These are phyloP conservation scores for Sebastes schlegelii DNA, from an alignment of 2,113 vertebrate genomes.

Conservation along the genomic window DNA sequence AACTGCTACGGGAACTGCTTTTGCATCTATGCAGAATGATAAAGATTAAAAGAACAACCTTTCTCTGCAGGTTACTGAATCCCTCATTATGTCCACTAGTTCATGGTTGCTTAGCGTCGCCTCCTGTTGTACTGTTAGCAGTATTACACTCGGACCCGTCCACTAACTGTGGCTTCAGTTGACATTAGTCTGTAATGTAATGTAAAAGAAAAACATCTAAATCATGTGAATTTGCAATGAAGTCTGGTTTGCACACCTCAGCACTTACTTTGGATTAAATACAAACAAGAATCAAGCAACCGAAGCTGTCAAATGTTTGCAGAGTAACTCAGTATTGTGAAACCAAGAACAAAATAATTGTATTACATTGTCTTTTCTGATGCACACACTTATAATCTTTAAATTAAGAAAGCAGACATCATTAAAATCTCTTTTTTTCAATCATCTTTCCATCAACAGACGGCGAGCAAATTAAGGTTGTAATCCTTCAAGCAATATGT, in stretches of 20 bases:
- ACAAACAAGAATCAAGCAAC: neutral
- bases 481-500: constrained; percentile 11
- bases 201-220: neutral
- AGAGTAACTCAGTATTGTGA: neutral
- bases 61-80: neutral
- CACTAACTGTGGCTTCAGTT: neutral
- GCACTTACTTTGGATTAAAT: neutral
- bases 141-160: constrained; percentile 24
- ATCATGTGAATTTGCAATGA: neutral
- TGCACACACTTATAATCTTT: neutral
- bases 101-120: constrained; percentile 21
- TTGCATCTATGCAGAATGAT: constrained; percentile 1
- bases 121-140: constrained; percentile 49
- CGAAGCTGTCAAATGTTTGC: neutral
- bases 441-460: neutral
- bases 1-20: constrained; percentile 8
- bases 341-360: neutral
- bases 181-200: neutral
- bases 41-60: neutral
- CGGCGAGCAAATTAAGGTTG: neutral
- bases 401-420: neutral
- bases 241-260: neutral
- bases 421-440: neutral
- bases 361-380: neutral
- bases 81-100: neutral